phyloP scores from a whole-genome alignment of 2,113 vertebrate species.

The Myrmecobius fasciatus region DNA sequence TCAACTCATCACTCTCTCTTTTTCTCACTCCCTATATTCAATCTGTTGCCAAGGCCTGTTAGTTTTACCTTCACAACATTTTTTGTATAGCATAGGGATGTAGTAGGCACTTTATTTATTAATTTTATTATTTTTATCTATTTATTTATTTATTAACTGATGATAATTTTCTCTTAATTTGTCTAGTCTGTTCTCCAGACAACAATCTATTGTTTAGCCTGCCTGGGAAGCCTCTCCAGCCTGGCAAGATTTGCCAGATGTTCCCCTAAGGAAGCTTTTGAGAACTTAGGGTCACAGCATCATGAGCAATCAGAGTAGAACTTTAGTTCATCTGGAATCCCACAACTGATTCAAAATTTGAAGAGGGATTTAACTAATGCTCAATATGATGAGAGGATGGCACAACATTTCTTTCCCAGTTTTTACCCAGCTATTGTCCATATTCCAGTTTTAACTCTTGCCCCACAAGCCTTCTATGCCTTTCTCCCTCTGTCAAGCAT shows the following conservation, averaged over 20 bases:
- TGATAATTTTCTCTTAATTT: background rate
- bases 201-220: background rate
- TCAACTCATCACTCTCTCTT: background rate
- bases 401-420: accelerated
- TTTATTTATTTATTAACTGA: background rate
- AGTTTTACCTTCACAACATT: background rate
- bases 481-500: background rate
- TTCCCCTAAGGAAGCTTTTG: background rate
- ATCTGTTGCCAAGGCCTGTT: background rate
- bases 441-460: background rate
- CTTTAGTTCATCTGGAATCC: background rate
- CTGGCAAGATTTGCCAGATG: background rate
- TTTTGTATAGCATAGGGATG: background rate
- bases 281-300: background rate
- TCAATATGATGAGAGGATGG: background rate
- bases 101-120: background rate
- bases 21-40: background rate
- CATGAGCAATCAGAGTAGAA: background rate
- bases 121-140: too few species aligned
- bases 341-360: background rate
- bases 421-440: background rate
- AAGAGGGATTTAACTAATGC: background rate
- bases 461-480: background rate
- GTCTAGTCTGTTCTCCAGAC: background rate
- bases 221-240: background rate